These are phyloP conservation scores for Hippocampus abdominalis DNA, from an alignment of 2,113 vertebrate species.

Conservation along the genomic window DNA sequence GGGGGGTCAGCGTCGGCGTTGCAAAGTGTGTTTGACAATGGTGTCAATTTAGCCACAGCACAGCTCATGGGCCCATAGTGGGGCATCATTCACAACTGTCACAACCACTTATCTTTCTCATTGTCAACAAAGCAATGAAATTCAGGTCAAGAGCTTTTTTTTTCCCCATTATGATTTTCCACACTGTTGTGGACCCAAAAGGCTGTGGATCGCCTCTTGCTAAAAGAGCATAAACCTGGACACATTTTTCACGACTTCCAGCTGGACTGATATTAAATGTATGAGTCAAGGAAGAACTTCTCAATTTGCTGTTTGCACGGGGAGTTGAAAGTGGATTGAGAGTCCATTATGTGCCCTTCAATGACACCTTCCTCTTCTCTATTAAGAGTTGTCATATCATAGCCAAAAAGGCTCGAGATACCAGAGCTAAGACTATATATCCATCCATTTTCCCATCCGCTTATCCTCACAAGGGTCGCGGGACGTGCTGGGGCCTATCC, in stretches of 20 bases:
- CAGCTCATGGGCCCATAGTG: constrained; percentile 77
- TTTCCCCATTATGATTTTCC: constrained; percentile 59
- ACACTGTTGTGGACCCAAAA: constrained; percentile 64
- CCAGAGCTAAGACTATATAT: not conserved
- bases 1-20: constrained; percentile 73
- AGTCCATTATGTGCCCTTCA: constrained; percentile 8
- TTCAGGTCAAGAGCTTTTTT: constrained; percentile 72
- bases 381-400: not conserved
- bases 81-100: constrained; percentile 91
- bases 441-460: no score
- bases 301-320: not conserved
- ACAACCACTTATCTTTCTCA: constrained; percentile 90
- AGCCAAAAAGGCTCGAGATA: not conserved
- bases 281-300: constrained; percentile 24
- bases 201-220: constrained; percentile 44
- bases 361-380: constrained; percentile 17
- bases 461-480: no score
- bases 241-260: constrained; percentile 40
- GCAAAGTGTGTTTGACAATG: constrained; percentile 82
- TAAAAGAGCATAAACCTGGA: constrained; percentile 34
- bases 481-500: no score
- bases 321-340: constrained; percentile 18
- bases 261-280: constrained; percentile 31
- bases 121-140: constrained; percentile 80
- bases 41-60: constrained; percentile 83